A percentile compares a stretch with the other conserved stretches of the same genome.
These are phyloP conservation scores for Cryptotermes secundus DNA, from an alignment of 1,140 invertebrate species.

Conservation along the genomic window DNA sequence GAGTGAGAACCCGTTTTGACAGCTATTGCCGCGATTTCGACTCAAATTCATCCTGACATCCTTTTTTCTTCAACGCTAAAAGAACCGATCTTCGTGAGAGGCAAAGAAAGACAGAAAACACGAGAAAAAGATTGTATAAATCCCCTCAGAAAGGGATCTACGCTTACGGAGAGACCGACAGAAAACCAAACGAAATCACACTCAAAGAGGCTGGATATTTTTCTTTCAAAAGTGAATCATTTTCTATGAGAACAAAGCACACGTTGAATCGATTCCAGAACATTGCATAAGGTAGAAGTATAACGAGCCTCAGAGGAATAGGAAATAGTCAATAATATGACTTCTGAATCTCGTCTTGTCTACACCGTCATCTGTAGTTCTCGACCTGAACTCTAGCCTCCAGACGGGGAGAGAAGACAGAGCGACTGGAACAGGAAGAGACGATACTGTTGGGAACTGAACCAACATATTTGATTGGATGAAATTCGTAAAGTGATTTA, in stretches of 20 bases:
- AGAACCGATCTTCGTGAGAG: not conserved
- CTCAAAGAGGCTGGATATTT: not conserved
- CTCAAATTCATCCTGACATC: constrained; percentile 21
- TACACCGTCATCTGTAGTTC: not conserved
- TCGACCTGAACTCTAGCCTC: not conserved
- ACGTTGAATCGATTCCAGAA: not conserved
- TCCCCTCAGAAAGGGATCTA: constrained; percentile 9
- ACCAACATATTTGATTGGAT: constrained; percentile 28
- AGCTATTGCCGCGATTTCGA: constrained; percentile 20
- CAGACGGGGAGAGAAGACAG: not conserved
- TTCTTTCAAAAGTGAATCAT: not conserved
- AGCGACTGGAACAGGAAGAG: not conserved
- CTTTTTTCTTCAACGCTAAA: not conserved
- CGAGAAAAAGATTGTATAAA: constrained; percentile 5
- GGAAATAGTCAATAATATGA: not conserved
- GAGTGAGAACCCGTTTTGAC: constrained; percentile 9
- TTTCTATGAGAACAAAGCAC: not conserved
- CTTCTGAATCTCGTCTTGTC: not conserved
- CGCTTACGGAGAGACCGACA: not conserved
- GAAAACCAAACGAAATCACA: not conserved
- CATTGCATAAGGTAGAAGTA: not conserved
- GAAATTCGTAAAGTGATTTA: constrained; percentile 27
- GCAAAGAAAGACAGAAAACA: not conserved
- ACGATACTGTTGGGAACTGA: constrained; percentile 19
- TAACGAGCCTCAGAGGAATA: not conserved